Base-by-base conservation (phyloP, 1,140 invertebrate species). In the Lasioglossum baleicum region DNA sequence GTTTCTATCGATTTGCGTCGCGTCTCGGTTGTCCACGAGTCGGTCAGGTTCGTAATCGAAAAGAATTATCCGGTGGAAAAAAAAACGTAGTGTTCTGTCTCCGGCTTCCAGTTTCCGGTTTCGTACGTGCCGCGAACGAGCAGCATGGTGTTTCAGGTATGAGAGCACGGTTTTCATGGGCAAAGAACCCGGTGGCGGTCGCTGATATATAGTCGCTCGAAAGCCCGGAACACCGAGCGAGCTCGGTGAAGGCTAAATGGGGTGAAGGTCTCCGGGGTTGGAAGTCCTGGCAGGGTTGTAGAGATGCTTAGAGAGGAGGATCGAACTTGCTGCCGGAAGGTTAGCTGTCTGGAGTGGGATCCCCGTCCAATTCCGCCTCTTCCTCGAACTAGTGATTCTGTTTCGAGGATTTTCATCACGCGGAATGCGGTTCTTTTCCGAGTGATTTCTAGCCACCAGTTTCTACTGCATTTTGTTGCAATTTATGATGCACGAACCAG, bases 211-310 rank as follows among this genome's bases (percentile, higher is more conserved):
- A 80, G 85, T 22, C 22, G 66, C 72, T 72, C 61, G 75, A 35
- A 78, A 81, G 84, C 90, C 88, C 86, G 90, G 90, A 92, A 91
- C 61, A 64, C 84, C 79, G 75, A 60, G 86, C 87, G 90, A 92
- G 91, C 90, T 91, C 88, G 91, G 91, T 92, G 92, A 93, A 93
- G 92, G 91, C 88, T 92, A 91, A 93, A 92, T 88, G 90, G 90
- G 92, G 92, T 93, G 92, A 93, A 93, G 91, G 92, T 92, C 91
- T 92, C 88, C 60, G 75, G 85, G 85, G 87, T 86, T 86, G 86
- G 83, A 82, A 83, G 76, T 81, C 60, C 71, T 58, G 76, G 68
- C 61, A 69, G 76, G 75, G 65, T 60, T 80, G 61, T 84, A 64
- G 81, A 80, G 85, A 67, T 70, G 82, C 67, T 79, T 76, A 74